Base-by-base conservation (phyloP, 2,797 vertebrate species). In the Acipenser oxyrinchus region DNA sequence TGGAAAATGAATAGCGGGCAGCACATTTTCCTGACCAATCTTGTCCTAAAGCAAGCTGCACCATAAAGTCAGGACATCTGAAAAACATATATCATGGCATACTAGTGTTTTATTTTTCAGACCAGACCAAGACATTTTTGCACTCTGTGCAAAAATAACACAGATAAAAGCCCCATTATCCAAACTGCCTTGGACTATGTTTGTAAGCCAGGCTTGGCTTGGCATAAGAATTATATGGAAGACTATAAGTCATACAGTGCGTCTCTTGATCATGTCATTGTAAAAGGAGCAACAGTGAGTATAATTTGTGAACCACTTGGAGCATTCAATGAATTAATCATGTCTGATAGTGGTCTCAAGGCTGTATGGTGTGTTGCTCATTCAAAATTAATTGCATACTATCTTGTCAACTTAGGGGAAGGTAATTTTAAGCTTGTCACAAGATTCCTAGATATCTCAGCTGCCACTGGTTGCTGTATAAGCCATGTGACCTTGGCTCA, bases 101-200 rank as follows among this genome's bases (percentile, higher is more conserved):
- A 60, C 60, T 18, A 49, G 48, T 49, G 49, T 59, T 51, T 64
- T 51, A 66, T 18, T 63, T 48, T 62, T 5, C 51, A 12, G 64
- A 51, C 60, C 61, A 63, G 48, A 58, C 52, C 53, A 15, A 10
- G 11, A 49, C 66, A 70, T 9, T 48, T 63, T 62, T 64, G 52
- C 59, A 60, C 18, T 51, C 65, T 64, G 23, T 62, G 59, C 49
- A 67, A 67, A 49, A 70, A 67, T 70, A 70, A 70, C 65, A 70
- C 48, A 70, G 61, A 70, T 70, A 63, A 70, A 67, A 67, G 49
- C 48, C 49, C 63, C 65, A 63, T 63, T 70, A 66, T 66, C 60
- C 65, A 63, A 70, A 70, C 69, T 66, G 65, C 60, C 49, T 58
- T 49, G 18, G 55, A 11, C 55, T 58, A 13, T 12, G 57, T 59